Conservation (phyloP, 2,888 invertebrate species). For the Drosophila anomalata region DNA sequence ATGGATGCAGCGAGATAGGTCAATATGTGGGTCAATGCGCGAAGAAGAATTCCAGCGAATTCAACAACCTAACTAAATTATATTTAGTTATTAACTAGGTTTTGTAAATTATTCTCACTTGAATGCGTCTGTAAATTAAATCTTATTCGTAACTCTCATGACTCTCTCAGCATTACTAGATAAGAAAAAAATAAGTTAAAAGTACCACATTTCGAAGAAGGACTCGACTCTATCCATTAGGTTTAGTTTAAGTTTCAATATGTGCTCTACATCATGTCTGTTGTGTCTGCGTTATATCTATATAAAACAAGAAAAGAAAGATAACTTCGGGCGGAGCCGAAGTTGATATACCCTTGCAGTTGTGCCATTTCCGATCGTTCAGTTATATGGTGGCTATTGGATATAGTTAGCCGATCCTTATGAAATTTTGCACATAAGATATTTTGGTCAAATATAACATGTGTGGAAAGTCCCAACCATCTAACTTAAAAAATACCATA, state of each 20-base stretch:
- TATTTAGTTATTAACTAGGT: constrained; percentile 66
- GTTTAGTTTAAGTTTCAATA: constrained; percentile 39
- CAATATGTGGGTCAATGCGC: no score
- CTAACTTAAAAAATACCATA: no score
- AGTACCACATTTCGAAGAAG: constrained; percentile 32
- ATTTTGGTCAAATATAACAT: no score
- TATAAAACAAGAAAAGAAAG: constrained; percentile 1
- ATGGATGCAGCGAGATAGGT: no score
- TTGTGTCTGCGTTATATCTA: constrained; percentile 31
- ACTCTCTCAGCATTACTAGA: constrained; percentile 70
- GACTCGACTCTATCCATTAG: constrained; percentile 43
- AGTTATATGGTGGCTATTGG: no score
- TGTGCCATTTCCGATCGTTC: no score
- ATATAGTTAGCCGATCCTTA: no score
- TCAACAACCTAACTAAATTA: constrained; percentile 24
- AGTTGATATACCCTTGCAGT: no score
- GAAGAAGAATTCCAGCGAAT: no score
- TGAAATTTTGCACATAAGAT: no score
- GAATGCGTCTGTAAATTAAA: constrained; percentile 77
- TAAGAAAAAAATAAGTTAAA: constrained; percentile 56
- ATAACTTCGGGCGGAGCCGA: no score
- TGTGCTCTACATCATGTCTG: constrained; percentile 51
- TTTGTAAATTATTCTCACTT: constrained; percentile 76
- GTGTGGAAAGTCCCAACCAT: no score
- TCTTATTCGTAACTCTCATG: constrained; percentile 69